These are phyloP conservation scores for Lipophrys pholis DNA, from an alignment of 2,113 vertebrate species.

Conservation along the genomic window DNA sequence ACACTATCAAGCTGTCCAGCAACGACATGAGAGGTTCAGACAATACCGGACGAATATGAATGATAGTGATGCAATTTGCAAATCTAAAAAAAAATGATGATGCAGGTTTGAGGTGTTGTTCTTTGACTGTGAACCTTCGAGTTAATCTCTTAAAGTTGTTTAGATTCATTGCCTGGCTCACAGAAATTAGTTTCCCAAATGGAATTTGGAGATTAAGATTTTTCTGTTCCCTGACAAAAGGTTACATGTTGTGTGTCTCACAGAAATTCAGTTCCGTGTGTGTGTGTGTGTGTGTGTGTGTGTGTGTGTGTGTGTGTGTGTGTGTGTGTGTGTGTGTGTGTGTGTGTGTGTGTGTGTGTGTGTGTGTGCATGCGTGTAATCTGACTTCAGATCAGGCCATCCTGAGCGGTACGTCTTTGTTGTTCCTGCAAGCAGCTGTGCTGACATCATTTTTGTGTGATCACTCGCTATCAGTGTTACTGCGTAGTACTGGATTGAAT, in stretches of 20 bases:
- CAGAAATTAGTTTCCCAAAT: too few species aligned
- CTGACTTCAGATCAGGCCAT: constrained; percentile 72
- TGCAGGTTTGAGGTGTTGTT: background rate
- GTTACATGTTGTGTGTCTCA: background rate
- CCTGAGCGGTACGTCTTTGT: constrained; percentile 77
- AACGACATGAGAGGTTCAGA: too few species aligned
- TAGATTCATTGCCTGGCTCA: too few species aligned
- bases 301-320: constrained; percentile 27
- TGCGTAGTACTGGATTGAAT: constrained; percentile 71
- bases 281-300: constrained; percentile 13
- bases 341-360: constrained; percentile 11
- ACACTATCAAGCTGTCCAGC: too few species aligned
- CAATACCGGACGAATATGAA: too few species aligned
- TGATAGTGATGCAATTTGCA: too few species aligned
- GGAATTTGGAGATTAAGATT: background rate
- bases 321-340: constrained; percentile 35
- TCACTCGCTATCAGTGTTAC: constrained; percentile 77
- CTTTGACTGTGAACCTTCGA: background rate
- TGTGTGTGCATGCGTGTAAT: constrained; percentile 49
- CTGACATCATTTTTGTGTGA: constrained; percentile 82
- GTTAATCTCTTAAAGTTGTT: too few species aligned
- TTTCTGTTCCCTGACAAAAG: background rate
- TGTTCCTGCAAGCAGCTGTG: constrained; percentile 70
- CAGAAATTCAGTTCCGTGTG: background rate
- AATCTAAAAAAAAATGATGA: background rate